Percentiles rank a stretch among this genome's conserved stretches.
phyloP scores from a whole-genome alignment of 2,113 vertebrate genomes.

The Pholis gunnellus region DNA sequence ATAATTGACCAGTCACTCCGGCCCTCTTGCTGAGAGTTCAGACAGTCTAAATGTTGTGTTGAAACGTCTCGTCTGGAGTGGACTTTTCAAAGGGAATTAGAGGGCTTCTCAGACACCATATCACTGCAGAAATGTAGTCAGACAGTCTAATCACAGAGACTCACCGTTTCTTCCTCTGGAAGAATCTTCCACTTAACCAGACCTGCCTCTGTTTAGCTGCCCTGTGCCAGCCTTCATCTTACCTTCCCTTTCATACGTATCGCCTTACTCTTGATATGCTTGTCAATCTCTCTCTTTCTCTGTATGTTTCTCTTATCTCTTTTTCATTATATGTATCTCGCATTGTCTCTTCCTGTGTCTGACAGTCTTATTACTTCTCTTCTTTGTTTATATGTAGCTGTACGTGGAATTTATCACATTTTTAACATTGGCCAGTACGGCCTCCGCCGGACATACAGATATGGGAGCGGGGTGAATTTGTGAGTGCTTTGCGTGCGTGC shows the following conservation, averaged over 20 bases:
- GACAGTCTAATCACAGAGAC: constrained; percentile 72
- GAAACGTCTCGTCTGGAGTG: constrained; percentile 59
- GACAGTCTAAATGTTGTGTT: constrained; percentile 65
- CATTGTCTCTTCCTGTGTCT: constrained; percentile 32
- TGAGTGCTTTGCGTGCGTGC: constrained; percentile 28
- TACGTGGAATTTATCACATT: constrained; percentile 59
- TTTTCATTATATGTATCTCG: constrained; percentile 52
- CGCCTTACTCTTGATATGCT: constrained; percentile 58
- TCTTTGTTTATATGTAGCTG: constrained; percentile 58
- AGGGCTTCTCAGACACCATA: constrained; percentile 57
- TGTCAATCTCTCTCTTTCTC: constrained; percentile 44
- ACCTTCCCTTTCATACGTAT: constrained; percentile 50
- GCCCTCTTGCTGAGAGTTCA: constrained; percentile 48
- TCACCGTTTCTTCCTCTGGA: constrained; percentile 47
- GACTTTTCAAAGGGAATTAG: constrained; percentile 65
- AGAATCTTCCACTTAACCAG: constrained; percentile 57
- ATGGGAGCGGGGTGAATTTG: constrained; percentile 35
- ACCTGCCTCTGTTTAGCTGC: constrained; percentile 25
- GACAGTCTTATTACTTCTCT: constrained; percentile 42
- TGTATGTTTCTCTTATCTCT: constrained; percentile 36
- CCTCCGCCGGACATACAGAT: constrained; percentile 20
- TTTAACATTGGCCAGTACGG: constrained; percentile 35
- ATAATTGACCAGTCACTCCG: constrained; percentile 66
- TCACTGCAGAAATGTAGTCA: constrained; percentile 68
- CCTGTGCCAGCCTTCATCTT: constrained; percentile 38